Conservation (phyloP, 1,140 invertebrate species). For the Papilio polyxenes region DNA sequence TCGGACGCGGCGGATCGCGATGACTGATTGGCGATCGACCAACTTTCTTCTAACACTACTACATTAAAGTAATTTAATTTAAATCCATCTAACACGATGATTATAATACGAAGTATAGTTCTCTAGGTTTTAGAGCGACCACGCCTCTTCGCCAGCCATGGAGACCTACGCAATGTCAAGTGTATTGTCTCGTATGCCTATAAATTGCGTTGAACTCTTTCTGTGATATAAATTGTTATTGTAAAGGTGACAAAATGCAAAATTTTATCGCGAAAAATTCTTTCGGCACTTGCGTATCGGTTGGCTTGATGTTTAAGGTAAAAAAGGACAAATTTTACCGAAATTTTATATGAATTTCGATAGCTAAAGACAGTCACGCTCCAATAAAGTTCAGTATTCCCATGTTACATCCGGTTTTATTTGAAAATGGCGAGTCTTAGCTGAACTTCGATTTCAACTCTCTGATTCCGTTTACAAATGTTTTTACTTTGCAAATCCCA, state of each 20-base stretch:
- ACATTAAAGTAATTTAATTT: conserved; percentile 25
- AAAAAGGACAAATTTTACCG: not conserved
- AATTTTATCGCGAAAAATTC: conserved; percentile 6
- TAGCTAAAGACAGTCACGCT: not conserved
- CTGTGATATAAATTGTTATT: conserved; percentile 33
- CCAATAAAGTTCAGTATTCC: not conserved
- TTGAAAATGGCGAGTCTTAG: not conserved
- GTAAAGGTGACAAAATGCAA: conserved; percentile 30
- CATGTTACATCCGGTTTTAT: conserved; percentile 31
- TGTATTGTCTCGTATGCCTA: conserved; percentile 7
- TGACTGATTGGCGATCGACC: conserved; percentile 31
- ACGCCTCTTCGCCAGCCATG: conserved; percentile 31
- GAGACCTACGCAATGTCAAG: conserved; percentile 13
- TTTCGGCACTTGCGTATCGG: not conserved
- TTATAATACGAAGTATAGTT: conserved; percentile 19
- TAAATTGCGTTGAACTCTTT: conserved; percentile 38
- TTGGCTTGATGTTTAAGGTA: not conserved
- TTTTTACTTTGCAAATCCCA: not conserved
- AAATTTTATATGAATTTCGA: not conserved
- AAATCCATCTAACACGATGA: conserved; percentile 15
- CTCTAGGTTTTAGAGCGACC: conserved; percentile 9
- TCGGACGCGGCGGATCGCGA: conserved; percentile 10
- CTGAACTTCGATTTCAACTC: not conserved
- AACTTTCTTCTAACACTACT: conserved; percentile 26
- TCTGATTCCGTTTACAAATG: not conserved